A percentile compares a stretch with the other conserved stretches of the same genome.
phyloP scores from a whole-genome alignment of 2,888 invertebrate genomes.

The Hermodice carunculata region DNA sequence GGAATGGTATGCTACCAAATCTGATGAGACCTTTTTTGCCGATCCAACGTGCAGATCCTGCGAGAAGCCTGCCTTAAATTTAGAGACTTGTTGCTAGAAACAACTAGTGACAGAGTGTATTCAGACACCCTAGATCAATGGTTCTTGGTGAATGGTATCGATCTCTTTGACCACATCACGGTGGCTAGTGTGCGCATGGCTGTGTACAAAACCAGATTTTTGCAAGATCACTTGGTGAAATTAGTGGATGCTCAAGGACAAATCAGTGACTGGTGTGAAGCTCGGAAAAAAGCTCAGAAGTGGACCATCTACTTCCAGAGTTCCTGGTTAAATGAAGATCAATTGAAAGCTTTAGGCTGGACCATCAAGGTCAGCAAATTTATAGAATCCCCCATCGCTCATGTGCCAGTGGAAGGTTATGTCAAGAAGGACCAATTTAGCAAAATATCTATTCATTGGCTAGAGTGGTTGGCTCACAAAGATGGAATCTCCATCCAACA shows the following conservation, averaged over 20 bases:
- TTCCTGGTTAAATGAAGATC: neutral
- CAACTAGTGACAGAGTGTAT: neutral
- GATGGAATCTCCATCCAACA: neutral
- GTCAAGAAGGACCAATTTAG: neutral
- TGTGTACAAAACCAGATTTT: too few species aligned
- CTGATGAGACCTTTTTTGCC: neutral
- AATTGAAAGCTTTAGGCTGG: neutral
- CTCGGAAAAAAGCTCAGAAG: too few species aligned
- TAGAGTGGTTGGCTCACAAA: neutral
- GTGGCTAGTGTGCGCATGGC: too few species aligned
- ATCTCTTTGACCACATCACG: too few species aligned
- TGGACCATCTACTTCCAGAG: too few species aligned
- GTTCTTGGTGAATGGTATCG: too few species aligned
- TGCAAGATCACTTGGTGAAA: too few species aligned
- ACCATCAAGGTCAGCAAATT: neutral
- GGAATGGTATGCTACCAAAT: neutral
- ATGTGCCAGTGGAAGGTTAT: neutral
- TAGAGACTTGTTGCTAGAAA: neutral
- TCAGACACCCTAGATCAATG: neutral
- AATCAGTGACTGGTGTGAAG: too few species aligned
- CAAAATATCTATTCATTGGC: constrained; percentile 2
- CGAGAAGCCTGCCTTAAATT: neutral
- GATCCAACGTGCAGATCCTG: constrained; percentile 4
- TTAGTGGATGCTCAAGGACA: too few species aligned
- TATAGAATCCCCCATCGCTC: neutral